phyloP scores from a whole-genome alignment of 2,113 vertebrate genomes.

The Chloropsis hardwickii region DNA sequence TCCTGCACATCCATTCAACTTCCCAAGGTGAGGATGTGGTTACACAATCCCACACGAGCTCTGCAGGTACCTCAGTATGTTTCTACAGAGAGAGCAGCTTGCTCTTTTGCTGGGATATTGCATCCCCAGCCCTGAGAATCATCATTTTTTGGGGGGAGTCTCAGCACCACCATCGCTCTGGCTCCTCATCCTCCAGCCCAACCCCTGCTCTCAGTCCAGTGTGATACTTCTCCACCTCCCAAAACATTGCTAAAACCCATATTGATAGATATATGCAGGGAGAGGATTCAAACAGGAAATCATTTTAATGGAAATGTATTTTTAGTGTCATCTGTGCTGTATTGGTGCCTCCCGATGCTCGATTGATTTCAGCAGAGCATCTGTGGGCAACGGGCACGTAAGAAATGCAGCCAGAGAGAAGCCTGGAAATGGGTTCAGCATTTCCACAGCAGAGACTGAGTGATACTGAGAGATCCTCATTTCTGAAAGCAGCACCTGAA shows the following conservation, averaged over 20 bases:
- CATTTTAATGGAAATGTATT: constrained; percentile 16
- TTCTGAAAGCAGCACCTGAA: neutral
- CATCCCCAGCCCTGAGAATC: neutral
- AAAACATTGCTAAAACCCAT: neutral
- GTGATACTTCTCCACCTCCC: neutral
- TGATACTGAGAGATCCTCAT: accelerated
- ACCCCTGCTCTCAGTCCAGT: neutral
- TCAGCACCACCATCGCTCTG: neutral
- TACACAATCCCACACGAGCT: neutral
- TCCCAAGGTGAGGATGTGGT: neutral
- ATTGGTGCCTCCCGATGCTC: neutral
- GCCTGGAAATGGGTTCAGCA: neutral
- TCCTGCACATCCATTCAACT: neutral
- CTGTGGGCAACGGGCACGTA: neutral
- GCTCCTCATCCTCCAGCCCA: neutral
- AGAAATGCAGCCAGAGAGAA: neutral
- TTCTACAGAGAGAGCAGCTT: neutral
- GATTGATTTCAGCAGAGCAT: neutral
- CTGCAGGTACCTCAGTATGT: accelerated
- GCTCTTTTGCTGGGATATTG: neutral
- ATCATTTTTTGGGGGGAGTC: neutral
- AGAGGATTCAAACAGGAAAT: neutral
- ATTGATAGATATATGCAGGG: neutral
- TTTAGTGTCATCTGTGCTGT: neutral
- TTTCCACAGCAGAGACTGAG: neutral